These are phyloP conservation scores for Eupithecia dodoneata DNA, from an alignment of 2,888 invertebrate genomes.

Conservation along the genomic window DNA sequence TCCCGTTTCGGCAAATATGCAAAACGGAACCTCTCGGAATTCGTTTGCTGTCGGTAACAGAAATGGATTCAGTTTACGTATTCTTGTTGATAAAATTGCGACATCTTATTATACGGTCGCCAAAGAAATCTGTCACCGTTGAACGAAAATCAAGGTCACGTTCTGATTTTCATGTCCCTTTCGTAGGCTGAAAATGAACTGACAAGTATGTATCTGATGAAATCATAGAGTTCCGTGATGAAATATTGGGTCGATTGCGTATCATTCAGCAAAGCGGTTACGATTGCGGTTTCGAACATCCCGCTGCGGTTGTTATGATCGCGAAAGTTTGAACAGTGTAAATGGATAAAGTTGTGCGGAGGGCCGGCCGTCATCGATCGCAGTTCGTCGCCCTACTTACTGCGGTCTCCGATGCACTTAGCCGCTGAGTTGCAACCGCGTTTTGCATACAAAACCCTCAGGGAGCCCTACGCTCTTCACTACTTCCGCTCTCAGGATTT, in stretches of 20 bases:
- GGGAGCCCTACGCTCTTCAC: constrained; percentile 40
- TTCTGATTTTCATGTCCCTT: constrained; percentile 20
- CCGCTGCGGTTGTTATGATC: constrained; percentile 69
- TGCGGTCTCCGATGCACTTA: constrained; percentile 76
- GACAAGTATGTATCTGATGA: neutral
- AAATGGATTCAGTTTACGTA: constrained; percentile 42
- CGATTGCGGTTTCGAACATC: constrained; percentile 36
- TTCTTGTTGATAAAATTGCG: constrained; percentile 42
- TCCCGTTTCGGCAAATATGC: constrained; percentile 59
- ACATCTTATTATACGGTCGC: constrained; percentile 38
- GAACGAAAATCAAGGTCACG: constrained; percentile 15
- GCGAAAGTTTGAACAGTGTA: constrained; percentile 77
- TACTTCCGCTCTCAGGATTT: constrained; percentile 35
- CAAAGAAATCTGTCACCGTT: constrained; percentile 33
- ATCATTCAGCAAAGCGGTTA: constrained; percentile 39
- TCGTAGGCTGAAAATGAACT: constrained; percentile 23
- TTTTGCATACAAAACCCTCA: constrained; percentile 54
- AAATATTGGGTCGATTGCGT: constrained; percentile 2
- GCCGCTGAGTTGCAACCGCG: constrained; percentile 65
- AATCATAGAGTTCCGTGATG: constrained; percentile 7
- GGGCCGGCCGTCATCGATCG: constrained; percentile 80
- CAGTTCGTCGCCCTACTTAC: constrained; percentile 84
- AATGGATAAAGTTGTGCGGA: constrained; percentile 81
- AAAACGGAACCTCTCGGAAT: constrained; percentile 40
- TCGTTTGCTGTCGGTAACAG: constrained; percentile 40